These are phyloP conservation scores for Gymnogyps californianus DNA, from an alignment of 2,113 vertebrate species.

Conservation along the genomic window DNA sequence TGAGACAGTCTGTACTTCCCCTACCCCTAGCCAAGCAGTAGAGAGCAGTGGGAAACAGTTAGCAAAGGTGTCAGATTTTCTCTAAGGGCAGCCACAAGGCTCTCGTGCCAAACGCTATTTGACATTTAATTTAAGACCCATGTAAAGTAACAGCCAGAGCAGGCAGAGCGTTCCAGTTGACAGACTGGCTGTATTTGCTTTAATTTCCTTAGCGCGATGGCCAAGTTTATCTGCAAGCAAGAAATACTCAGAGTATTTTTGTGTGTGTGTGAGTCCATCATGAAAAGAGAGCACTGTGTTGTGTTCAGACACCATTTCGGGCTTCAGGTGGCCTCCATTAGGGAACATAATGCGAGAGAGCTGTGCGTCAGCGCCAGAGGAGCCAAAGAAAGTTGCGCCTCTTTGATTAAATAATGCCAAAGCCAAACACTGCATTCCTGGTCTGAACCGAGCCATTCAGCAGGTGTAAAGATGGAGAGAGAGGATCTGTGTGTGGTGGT, in stretches of 20 bases:
- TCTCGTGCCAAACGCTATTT: constrained; percentile 55
- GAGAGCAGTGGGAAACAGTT: constrained; percentile 40
- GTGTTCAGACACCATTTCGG: background rate
- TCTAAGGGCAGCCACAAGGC: constrained; percentile 41
- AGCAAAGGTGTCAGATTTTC: constrained; percentile 56
- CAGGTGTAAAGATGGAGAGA: background rate
- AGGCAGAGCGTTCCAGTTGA: constrained; percentile 17
- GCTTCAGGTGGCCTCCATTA: constrained; percentile 42
- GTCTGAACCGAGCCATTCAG: background rate
- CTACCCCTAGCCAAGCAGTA: background rate
- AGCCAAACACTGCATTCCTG: background rate
- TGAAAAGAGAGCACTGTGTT: constrained; percentile 30
- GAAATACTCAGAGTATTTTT: background rate
- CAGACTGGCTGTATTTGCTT: constrained; percentile 45
- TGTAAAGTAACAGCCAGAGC: constrained; percentile 34
- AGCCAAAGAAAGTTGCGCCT: background rate
- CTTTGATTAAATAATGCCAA: background rate
- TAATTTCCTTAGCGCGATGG: background rate
- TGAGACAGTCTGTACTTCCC: background rate
- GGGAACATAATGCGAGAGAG: background rate
- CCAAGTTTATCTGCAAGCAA: constrained; percentile 38
- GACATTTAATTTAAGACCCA: constrained; percentile 62
- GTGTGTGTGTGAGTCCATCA: background rate
- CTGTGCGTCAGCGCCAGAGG: accelerated
- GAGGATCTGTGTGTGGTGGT: background rate